A percentile compares a stretch with the other conserved stretches of the same genome.
Evolutionary conservation across 1,140 invertebrate species (phyloP).

Genomic region (Plodia interpunctella): DNA sequence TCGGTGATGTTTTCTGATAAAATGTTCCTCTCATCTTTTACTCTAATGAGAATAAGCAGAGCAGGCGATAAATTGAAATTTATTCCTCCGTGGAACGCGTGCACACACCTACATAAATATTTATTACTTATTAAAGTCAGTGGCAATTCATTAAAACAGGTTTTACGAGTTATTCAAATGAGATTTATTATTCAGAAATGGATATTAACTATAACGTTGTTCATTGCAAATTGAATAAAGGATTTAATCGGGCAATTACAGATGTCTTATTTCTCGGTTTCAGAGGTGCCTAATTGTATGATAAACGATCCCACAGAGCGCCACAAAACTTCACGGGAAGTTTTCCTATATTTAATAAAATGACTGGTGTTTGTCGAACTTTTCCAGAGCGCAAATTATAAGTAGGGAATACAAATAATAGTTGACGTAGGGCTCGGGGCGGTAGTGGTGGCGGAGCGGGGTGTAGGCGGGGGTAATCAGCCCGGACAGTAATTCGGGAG

Average conservation of each 20-base stretch:
- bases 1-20: constrained; percentile 44
- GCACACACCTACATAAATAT: constrained; percentile 47
- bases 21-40: constrained; percentile 45
- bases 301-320: constrained; percentile 59
- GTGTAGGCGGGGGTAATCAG: constrained; percentile 55
- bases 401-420: constrained; percentile 73
- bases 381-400: constrained; percentile 69
- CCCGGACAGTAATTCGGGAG: constrained; percentile 70
- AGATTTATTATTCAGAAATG: constrained; percentile 36
- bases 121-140: constrained; percentile 54
- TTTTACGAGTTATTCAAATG: constrained; percentile 54
- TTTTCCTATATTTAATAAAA: constrained; percentile 71
- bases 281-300: constrained; percentile 50
- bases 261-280: constrained; percentile 44
- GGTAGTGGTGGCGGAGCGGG: constrained; percentile 29
- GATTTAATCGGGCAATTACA: constrained; percentile 36
- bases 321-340: constrained; percentile 52
- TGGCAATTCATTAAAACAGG: constrained; percentile 47
- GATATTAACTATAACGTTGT: constrained; percentile 24
- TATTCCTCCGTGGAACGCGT: constrained; percentile 37
- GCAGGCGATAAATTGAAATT: constrained; percentile 49
- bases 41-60: constrained; percentile 46
- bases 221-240: constrained; percentile 25
- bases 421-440: constrained; percentile 56
- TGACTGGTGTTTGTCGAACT: constrained; percentile 65